Percentiles rank a stretch among this genome's conserved stretches.
These are phyloP conservation scores for Telmatherina bonti DNA, from an alignment of 2,797 vertebrate genomes.

Conservation along the genomic window DNA sequence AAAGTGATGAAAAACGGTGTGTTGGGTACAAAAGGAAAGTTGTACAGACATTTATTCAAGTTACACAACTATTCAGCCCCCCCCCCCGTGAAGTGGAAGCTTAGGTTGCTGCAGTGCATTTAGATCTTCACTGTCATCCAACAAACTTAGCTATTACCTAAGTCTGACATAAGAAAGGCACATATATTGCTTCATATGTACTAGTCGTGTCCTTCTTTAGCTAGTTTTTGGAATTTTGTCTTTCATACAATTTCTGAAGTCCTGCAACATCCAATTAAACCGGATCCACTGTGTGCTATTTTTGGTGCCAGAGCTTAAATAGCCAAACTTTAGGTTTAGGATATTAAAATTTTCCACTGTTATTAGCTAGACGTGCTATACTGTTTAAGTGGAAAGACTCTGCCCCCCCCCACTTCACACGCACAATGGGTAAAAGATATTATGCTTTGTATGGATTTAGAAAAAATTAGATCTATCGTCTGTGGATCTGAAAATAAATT, in stretches of 20 bases:
- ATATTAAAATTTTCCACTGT: too few relatives aligned
- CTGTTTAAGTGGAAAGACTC: too few relatives aligned
- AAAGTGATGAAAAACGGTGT: background rate
- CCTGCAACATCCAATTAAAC: too few relatives aligned
- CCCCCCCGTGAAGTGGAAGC: too few relatives aligned
- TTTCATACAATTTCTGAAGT: too few relatives aligned
- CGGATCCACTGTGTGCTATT: background rate
- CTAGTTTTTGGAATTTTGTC: background rate
- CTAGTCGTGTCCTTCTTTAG: slow-evolving; percentile 2
- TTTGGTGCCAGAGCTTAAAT: background rate
- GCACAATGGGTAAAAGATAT: too few relatives aligned
- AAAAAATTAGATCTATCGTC: too few relatives aligned
- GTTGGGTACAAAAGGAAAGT: background rate
- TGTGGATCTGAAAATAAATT: too few relatives aligned
- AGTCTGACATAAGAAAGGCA: background rate
- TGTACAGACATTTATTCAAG: background rate
- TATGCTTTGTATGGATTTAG: too few relatives aligned
- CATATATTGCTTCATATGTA: slow-evolving; percentile 3
- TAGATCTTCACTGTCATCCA: background rate
- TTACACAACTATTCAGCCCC: background rate
- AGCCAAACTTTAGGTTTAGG: too few relatives aligned
- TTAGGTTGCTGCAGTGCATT: background rate
- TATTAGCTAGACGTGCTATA: too few relatives aligned
- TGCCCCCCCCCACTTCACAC: too few relatives aligned
- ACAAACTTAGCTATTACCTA: background rate